Conservation (phyloP, 37 sponge, comb jelly and placozoan genomes). For the Diacarnus erythraeanus region DNA sequence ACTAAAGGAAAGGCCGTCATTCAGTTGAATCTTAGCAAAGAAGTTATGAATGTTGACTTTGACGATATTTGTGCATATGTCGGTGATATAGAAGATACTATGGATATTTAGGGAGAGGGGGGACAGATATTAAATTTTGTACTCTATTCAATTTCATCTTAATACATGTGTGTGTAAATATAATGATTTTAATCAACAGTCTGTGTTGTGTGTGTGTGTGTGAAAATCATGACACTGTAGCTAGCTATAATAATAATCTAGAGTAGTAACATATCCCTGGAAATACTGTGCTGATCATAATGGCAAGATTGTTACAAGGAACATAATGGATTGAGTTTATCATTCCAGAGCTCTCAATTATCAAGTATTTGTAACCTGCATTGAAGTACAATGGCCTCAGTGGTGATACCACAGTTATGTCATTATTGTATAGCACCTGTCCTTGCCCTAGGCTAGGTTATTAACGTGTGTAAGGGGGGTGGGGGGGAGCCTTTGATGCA, state of each 20-base stretch:
- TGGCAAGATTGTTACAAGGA: no score
- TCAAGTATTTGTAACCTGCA: no score
- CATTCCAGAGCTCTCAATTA: no score
- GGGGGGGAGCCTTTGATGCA: neutral
- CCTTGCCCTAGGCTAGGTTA: neutral
- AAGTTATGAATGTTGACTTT: constrained; percentile 49
- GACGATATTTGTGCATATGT: constrained; percentile 75
- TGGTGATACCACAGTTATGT: no score
- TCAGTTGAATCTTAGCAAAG: constrained; percentile 33
- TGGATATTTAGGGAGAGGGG: neutral
- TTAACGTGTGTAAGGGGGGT: neutral
- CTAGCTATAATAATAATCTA: no score
- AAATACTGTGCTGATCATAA: no score
- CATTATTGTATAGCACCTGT: no score
- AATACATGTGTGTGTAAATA: neutral
- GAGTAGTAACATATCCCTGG: no score
- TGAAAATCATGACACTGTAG: neutral
- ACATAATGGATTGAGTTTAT: no score
- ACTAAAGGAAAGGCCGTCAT: constrained; percentile 47
- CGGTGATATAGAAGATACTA: constrained; percentile 7
- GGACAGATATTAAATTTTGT: neutral
- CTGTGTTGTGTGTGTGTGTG: no score
- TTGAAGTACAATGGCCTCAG: no score
- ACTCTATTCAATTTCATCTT: neutral
- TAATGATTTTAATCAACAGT: neutral